Percentiles rank a stretch among this genome's conserved stretches.
Conservation (phyloP, 1,140 invertebrate species). For the Bicyclus anynana region DNA sequence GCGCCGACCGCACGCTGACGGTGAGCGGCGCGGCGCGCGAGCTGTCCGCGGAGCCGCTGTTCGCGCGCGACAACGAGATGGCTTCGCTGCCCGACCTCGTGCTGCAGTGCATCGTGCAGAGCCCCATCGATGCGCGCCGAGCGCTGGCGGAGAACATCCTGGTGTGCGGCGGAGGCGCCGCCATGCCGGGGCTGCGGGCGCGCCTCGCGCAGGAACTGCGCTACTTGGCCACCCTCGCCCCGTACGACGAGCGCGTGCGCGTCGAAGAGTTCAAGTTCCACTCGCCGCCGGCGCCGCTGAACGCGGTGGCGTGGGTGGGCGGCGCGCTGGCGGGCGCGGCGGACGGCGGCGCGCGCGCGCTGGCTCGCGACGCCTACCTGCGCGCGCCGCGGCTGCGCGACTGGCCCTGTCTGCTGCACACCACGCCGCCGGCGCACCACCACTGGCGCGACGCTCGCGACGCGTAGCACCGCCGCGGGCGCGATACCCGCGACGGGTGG, state of each 20-base stretch:
- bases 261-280: conserved; percentile 47
- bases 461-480: background rate
- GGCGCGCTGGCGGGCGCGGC: conserved; percentile 91
- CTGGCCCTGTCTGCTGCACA: conserved; percentile 86
- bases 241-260: conserved; percentile 42
- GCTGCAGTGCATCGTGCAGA: conserved; percentile 51
- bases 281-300: conserved; percentile 36
- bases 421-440: conserved; percentile 48
- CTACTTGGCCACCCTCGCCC: conserved; percentile 37
- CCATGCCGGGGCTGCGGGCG: conserved; percentile 47
- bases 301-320: conserved; percentile 55
- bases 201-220: conserved; percentile 50
- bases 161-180: conserved; percentile 48
- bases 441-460: conserved; percentile 11
- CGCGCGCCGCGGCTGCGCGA: conserved; percentile 85
- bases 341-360: conserved; percentile 85
- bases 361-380: conserved; percentile 87
- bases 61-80: conserved; percentile 51
- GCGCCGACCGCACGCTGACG: conserved; percentile 13
- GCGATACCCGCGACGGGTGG: too few relatives aligned
- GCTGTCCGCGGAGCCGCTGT: conserved; percentile 47
- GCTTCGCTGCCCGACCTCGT: conserved; percentile 53
- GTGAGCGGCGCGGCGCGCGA: conserved; percentile 43
- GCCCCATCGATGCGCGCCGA: conserved; percentile 52
- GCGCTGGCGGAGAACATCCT: conserved; percentile 50